A percentile compares a stretch with the other conserved stretches of the same genome.
These are phyloP conservation scores for Porites australiensis DNA, from an alignment of 64 coral and sea anemone species.

Conservation along the genomic window DNA sequence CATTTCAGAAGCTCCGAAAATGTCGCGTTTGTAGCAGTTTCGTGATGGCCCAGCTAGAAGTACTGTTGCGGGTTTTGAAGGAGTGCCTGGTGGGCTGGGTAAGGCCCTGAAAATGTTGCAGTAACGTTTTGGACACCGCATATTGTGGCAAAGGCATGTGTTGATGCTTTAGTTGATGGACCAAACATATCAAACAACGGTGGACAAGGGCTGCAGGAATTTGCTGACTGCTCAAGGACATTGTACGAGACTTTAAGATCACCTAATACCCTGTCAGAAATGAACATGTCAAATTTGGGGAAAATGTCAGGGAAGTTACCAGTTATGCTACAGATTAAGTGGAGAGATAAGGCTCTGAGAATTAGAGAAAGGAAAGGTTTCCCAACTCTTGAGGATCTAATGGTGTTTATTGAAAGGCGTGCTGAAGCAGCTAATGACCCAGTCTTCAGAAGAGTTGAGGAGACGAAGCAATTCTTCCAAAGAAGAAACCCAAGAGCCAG, in stretches of 20 bases:
- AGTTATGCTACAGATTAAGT: conserved; percentile 54
- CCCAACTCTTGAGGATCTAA: conserved; percentile 44
- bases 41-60: conserved; percentile 51
- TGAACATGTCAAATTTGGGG: conserved; percentile 66
- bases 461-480: neutral
- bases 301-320: conserved; percentile 63
- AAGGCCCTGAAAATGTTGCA: conserved; percentile 61
- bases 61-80: conserved; percentile 61
- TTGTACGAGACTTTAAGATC: conserved; percentile 58
- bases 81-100: conserved; percentile 51
- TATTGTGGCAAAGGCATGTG: conserved; percentile 74
- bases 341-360: conserved; percentile 62
- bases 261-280: conserved; percentile 66
- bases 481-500: neutral
- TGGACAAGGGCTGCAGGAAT: conserved; percentile 57
- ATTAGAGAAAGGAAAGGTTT: conserved; percentile 34
- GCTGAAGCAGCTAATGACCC: conserved; percentile 66
- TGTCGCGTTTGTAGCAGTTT: conserved; percentile 70
- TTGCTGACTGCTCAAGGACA: conserved; percentile 68
- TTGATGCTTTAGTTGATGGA: conserved; percentile 74
- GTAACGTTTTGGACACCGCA: conserved; percentile 75
- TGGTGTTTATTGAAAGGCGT: conserved; percentile 46
- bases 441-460: conserved; percentile 60
- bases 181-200: conserved; percentile 65
- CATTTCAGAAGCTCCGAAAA: conserved; percentile 59